Conservation (phyloP, 2,797 vertebrate species). For the Monodelphis domestica region DNA sequence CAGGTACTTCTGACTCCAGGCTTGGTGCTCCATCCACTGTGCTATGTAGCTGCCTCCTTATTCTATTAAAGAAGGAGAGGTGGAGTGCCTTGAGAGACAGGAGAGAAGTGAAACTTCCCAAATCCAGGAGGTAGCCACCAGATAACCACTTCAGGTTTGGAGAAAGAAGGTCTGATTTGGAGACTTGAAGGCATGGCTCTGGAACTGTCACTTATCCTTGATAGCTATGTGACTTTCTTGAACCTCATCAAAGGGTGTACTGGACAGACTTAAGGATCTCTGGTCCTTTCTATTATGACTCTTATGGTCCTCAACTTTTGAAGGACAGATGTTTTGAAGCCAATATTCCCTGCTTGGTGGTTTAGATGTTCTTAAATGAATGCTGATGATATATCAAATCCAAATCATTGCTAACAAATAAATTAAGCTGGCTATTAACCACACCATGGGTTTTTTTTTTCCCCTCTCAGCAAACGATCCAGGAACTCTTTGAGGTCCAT, state of each 20-base stretch:
- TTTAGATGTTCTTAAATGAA: not conserved
- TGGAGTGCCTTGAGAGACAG: too few species aligned
- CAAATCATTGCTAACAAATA: not conserved
- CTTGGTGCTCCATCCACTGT: too few species aligned
- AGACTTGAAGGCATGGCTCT: not conserved
- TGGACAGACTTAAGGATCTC: not conserved
- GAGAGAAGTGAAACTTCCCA: not conserved
- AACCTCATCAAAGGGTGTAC: not conserved
- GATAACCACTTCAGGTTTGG: too few species aligned
- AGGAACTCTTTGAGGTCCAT: constrained; percentile 96
- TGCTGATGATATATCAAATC: not conserved
- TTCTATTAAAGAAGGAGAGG: too few species aligned
- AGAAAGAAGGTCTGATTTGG: not conserved
- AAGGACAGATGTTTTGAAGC: not conserved
- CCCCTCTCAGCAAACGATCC: constrained; percentile 92
- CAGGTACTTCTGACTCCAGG: too few species aligned
- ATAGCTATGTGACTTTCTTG: not conserved
- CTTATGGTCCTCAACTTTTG: not conserved
- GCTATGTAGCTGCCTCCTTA: too few species aligned
- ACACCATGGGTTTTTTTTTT: not conserved
- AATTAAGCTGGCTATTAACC: not conserved
- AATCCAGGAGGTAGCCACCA: too few species aligned
- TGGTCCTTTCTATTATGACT: not conserved
- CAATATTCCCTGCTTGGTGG: not conserved
- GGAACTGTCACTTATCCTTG: not conserved